A percentile compares a stretch with the other conserved stretches of the same genome.
These are phyloP conservation scores for Seira ritae DNA, from an alignment of 2,888 invertebrate genomes.

Conservation along the genomic window DNA sequence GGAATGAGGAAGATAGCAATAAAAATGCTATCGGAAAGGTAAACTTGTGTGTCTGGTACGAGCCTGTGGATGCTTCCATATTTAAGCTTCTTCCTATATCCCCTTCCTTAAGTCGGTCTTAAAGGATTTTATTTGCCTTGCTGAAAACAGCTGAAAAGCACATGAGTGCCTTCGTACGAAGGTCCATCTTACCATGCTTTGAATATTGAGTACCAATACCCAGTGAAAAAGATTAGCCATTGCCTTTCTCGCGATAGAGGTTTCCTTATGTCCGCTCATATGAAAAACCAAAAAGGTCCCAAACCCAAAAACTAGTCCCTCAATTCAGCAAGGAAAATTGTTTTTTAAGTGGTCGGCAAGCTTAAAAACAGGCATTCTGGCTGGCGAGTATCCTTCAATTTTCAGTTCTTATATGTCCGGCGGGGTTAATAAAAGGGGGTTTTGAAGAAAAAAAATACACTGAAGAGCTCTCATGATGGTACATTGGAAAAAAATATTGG, in stretches of 20 bases:
- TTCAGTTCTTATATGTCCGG: no score
- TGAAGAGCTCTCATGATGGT: no score
- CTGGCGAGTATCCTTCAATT: no score
- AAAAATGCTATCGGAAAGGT: not conserved
- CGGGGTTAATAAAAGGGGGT: no score
- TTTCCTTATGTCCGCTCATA: no score
- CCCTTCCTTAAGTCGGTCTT: not conserved
- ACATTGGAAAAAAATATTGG: no score
- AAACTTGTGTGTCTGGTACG: no score
- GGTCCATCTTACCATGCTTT: no score
- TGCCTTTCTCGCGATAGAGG: not conserved
- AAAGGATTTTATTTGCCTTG: not conserved
- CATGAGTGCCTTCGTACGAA: no score
- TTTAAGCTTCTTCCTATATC: not conserved
- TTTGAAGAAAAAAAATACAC: no score
- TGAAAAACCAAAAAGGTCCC: not conserved
- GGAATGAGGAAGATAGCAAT: slow-evolving; percentile 43
- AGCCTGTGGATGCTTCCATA: not conserved
- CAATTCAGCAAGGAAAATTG: not conserved
- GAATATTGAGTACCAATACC: no score
- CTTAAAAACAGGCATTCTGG: not conserved
- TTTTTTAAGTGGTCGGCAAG: not conserved
- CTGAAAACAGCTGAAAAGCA: slow-evolving; percentile 4
- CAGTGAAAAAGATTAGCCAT: no score
- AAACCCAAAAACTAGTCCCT: not conserved